Evolutionary conservation across 2,888 invertebrate genomes (phyloP).

Genomic region (Drosophila antonietae): DNA sequence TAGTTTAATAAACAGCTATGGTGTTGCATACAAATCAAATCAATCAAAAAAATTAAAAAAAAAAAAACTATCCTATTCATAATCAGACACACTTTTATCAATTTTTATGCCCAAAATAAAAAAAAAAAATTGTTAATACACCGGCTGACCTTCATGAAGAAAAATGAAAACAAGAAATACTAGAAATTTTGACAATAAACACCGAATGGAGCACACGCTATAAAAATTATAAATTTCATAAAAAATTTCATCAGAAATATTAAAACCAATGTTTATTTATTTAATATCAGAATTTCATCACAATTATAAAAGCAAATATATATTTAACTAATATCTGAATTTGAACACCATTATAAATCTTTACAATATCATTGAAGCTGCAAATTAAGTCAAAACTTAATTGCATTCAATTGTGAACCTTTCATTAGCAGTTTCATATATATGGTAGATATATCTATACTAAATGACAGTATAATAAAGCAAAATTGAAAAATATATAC

Average conservation of each 20-base stretch:
- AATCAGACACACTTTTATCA: constrained; percentile 4
- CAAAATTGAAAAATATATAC: neutral
- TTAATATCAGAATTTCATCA: neutral
- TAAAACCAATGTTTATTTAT: neutral
- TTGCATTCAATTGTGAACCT: neutral
- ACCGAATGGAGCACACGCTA: constrained; percentile 25
- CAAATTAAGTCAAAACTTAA: neutral
- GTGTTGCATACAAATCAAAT: neutral
- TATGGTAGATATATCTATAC: neutral
- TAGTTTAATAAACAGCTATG: neutral
- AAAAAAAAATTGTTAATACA: constrained; percentile 29
- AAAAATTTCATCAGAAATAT: neutral
- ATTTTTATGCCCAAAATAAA: constrained; percentile 17
- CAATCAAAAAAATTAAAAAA: neutral
- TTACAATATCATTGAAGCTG: neutral
- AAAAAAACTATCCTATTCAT: neutral
- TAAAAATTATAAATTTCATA: neutral
- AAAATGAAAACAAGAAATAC: constrained; percentile 57
- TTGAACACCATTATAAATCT: neutral
- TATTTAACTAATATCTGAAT: neutral
- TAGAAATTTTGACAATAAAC: neutral
- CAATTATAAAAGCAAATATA: neutral
- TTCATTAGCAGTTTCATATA: constrained; percentile 1
- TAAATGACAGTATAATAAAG: neutral
- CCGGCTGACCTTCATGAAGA: constrained; percentile 59